Conservation (phyloP, 2,888 invertebrate species). For the Fragum sueziense region DNA sequence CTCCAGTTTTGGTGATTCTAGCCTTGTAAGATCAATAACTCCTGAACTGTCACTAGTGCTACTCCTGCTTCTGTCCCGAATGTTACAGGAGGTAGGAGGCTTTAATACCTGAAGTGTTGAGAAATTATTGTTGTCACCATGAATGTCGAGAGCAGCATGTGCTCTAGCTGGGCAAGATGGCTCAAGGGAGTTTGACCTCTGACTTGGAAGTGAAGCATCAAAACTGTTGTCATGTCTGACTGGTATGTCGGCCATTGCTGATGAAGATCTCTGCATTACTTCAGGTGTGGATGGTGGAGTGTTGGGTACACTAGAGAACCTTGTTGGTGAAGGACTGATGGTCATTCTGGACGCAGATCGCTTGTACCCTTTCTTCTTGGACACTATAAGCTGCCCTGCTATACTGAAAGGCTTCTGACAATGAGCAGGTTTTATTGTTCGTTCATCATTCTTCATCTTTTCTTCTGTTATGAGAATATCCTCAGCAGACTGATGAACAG, state of each 20-base stretch:
- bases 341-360: not conserved
- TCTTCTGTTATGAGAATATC: not conserved
- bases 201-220: slow-evolving; percentile 8
- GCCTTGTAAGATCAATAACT: slow-evolving; percentile 41
- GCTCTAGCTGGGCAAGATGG: slow-evolving; percentile 1
- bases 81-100: not conserved
- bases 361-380: slow-evolving; percentile 6
- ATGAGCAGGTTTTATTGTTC: slow-evolving; percentile 54
- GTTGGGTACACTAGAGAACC: slow-evolving; percentile 4
- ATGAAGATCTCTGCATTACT: not conserved
- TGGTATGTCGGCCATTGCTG: slow-evolving; percentile 7
- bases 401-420: slow-evolving; percentile 64
- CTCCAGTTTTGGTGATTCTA: not conserved
- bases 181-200: slow-evolving; percentile 12
- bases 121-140: not conserved
- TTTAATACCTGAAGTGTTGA: not conserved
- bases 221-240: not conserved
- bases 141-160: not conserved
- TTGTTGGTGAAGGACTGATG: slow-evolving; percentile 1
- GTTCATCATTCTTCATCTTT: slow-evolving; percentile 7
- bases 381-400: slow-evolving; percentile 64
- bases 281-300: slow-evolving; percentile 1
- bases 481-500: slow-evolving; percentile 23
- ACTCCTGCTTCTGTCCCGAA: not conserved
- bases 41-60: not conserved